Evolutionary conservation across 1,140 invertebrate species (phyloP).

Genomic region (Drosophila micromelanica): DNA sequence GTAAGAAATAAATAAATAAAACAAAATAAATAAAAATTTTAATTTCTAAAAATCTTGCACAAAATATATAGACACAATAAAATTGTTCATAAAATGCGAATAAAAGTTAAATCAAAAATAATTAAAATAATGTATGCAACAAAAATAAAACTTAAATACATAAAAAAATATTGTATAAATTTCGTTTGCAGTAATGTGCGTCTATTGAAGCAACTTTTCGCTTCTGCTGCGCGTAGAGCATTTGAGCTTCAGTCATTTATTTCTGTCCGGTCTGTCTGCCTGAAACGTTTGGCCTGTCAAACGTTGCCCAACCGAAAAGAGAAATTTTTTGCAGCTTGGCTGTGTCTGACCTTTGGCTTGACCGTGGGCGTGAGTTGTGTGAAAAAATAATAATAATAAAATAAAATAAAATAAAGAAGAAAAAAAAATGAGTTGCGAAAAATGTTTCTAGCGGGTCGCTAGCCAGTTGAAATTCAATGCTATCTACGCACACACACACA

Average conservation of each 20-base stretch:
- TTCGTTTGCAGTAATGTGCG: no score
- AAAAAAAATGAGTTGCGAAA: slow-evolving; percentile 35
- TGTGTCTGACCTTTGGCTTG: slow-evolving; percentile 68
- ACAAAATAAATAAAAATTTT: no score
- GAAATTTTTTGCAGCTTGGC: slow-evolving; percentile 57
- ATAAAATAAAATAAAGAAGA: neutral
- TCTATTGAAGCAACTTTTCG: no score
- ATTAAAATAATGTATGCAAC: no score
- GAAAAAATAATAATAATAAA: slow-evolving; percentile 39
- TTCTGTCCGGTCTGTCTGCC: neutral
- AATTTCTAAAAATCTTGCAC: no score
- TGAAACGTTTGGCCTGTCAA: slow-evolving; percentile 23
- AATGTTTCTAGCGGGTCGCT: slow-evolving; percentile 64
- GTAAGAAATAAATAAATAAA: no score
- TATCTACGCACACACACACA: slow-evolving; percentile 60
- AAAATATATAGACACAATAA: no score
- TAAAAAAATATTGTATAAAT: no score
- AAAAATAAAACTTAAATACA: no score
- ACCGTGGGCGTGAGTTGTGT: slow-evolving; percentile 77
- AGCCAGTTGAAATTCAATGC: slow-evolving; percentile 71
- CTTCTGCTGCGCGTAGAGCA: neutral
- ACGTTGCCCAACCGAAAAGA: slow-evolving; percentile 34
- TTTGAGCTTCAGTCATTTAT: neutral
- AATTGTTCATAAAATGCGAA: no score
- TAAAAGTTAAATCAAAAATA: no score